phyloP scores from a whole-genome alignment of 1,140 invertebrate genomes.

The Drosophila ficusphila region DNA sequence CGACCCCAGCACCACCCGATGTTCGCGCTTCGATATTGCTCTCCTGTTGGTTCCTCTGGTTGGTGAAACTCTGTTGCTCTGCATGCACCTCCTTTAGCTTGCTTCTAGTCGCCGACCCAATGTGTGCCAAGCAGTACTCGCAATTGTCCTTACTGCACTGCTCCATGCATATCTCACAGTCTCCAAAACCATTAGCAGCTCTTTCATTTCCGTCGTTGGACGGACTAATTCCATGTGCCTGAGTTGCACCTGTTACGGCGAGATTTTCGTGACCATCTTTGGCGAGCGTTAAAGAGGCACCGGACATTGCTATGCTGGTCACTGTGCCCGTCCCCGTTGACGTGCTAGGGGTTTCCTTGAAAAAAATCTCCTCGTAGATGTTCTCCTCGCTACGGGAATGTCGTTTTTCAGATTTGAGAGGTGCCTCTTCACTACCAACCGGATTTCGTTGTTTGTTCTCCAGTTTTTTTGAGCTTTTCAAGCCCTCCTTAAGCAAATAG shows the following conservation, averaged over 20 bases:
- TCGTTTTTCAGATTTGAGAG: constrained; percentile 24
- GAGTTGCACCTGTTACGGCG: constrained; percentile 1
- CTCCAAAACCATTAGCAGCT: constrained; percentile 37
- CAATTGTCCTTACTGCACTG: constrained; percentile 80
- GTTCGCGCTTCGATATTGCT: constrained; percentile 2
- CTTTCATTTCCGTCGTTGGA: background rate
- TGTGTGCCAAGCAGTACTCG: constrained; percentile 63
- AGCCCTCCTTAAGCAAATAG: constrained; percentile 80
- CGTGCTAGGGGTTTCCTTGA: constrained; percentile 57
- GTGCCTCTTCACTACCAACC: background rate
- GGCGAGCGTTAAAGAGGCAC: constrained; percentile 22
- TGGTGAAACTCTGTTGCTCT: constrained; percentile 24
- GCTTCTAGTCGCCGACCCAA: background rate
- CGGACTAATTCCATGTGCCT: background rate
- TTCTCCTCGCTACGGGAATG: constrained; percentile 81
- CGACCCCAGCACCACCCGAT: background rate
- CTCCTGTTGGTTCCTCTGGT: constrained; percentile 11
- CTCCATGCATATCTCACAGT: constrained; percentile 80
- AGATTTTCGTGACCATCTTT: constrained; percentile 34
- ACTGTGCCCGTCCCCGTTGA: background rate
- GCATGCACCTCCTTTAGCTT: constrained; percentile 5
- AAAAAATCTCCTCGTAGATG: constrained; percentile 84
- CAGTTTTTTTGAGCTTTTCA: constrained; percentile 77
- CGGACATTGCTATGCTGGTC: background rate
- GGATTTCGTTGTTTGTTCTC: constrained; percentile 59